phyloP scores from a whole-genome alignment of 1,140 invertebrate species.

The Drosophila bifasciata region DNA sequence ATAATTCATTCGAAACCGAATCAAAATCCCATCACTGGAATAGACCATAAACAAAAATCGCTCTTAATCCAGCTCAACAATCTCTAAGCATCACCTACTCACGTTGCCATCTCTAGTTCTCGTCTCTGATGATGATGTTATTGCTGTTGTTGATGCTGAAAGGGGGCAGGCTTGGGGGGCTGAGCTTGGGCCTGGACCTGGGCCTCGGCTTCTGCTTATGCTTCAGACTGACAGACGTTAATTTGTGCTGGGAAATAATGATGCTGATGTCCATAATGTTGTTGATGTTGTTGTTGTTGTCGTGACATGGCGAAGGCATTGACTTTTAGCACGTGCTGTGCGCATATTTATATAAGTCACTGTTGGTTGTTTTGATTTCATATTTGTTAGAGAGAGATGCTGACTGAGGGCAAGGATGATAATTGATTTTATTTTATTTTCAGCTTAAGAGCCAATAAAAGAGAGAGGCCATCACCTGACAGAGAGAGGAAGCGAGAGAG shows the following conservation, averaged over 20 bases:
- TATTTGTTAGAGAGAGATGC: conserved; percentile 44
- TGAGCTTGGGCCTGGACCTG: neutral
- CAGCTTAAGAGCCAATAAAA: conserved; percentile 47
- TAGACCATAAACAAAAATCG: no score
- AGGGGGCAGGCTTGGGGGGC: conserved; percentile 5
- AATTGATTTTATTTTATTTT: conserved; percentile 33
- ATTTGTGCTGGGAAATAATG: conserved; percentile 47
- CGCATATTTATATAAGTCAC: conserved; percentile 54
- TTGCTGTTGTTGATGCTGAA: conserved; percentile 14
- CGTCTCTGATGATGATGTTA: neutral
- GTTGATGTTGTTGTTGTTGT: conserved; percentile 23
- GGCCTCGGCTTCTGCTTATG: conserved; percentile 12
- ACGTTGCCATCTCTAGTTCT: conserved; percentile 36
- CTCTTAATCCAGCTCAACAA: neutral
- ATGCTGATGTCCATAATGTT: conserved; percentile 14
- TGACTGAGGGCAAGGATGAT: conserved; percentile 1
- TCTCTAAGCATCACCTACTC: neutral
- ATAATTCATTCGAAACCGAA: no score
- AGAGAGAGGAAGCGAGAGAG: conserved; percentile 11
- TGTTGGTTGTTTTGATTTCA: conserved; percentile 66
- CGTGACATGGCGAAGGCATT: conserved; percentile 46
- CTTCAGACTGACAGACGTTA: conserved; percentile 50
- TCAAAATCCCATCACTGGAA: no score
- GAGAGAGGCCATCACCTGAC: conserved; percentile 19
- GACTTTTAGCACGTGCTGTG: conserved; percentile 66